Base-by-base conservation (phyloP, 1,140 invertebrate genomes). In the Aphaenogaster ashmeadi region DNA sequence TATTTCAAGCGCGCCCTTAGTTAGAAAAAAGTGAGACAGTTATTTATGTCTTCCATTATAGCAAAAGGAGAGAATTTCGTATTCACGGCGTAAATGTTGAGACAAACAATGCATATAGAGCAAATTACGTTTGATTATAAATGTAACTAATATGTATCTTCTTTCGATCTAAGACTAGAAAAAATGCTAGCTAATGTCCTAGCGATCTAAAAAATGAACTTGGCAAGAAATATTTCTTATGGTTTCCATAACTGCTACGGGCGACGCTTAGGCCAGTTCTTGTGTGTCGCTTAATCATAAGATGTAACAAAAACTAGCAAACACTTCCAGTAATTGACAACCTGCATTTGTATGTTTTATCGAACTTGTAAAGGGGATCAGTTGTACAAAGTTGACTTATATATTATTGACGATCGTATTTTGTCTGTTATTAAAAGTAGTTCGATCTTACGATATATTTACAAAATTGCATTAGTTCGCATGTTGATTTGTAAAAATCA, bases 301-400 rank as follows among this genome's bases (percentile, higher is more conserved):
- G 38, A 83, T 60, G 41, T 69, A 81, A 83, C 27, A 74, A 83
- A 83, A 83, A 58, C 2, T 83, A 72, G 38, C 33, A 72, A 58
- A 81, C 41, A 66, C 79, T 74, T 89, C 71, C 66, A 83, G 21
- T 88, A 88, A 83, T 44, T 60, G 47, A 52, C 54, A 85, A 69
- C 33, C 27, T 62, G 58, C 84, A 86, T 87, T 91, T 74, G 44
- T 38, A 83, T 90, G 60, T 84, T 77, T 81, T 78, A 33, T 54
- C 66, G 11, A 58, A 80, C 62, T 71, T 72, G 62, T 56, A 74
- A 75, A 44, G 58, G 52, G 58, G 11, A 21, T 74, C 60, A 84
- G 33, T 85, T 90, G 78, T 72, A 81, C 54, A 56, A 84, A 80
- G 52, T 36, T 44, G 64, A 90, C 54, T 72, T 54, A 36, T 62